Evolutionary conservation across 2,113 vertebrate species (phyloP), one percentile per base, ranked within the genome.

Genomic region (Hippolais icterina): DNA sequence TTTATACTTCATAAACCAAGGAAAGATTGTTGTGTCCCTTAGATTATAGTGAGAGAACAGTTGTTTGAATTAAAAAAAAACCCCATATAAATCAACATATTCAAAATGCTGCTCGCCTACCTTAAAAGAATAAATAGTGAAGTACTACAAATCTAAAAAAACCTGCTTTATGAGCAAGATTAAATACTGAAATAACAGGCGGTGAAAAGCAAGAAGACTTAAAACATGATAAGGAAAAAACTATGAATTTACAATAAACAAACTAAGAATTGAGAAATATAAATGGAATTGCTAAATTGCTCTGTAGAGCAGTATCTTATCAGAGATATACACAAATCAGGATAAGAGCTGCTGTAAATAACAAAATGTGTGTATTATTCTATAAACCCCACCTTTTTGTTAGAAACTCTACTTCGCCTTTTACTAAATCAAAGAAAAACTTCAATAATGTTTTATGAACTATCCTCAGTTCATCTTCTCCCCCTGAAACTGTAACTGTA

Each of bases 341-440:
- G 12, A 72, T 52, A 82, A 12, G 87, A 61, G 6, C 68, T 64
- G 12, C 23, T 80, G 10, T 33, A 87, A 42, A 87, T 74, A 76
- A 4, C 74, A 72, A 89, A 89, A 90, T 52, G 7, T 15, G 37
- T 15, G 16, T 19, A 15, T 21, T 77, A 87, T 69, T 61, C 64
- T 53, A 33, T 27, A 94, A 95, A 94, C 59, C 94, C 94, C 97
- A 99, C 99, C 98, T 97, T 87, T 96, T 90, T 90, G 87, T 98
- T 76, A 99, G 65, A 79, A 98, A 97, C 49, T 97, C 97, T 20
- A 99, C 98, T 97, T 99, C 99, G 68, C 97, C 98, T 96, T 98
- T 98, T 92, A 99, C 96, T 78, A 99, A 96, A 94, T 98, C 98
- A 50, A 98, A 97, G 78, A 98, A 96, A 97, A 99, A 98, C 81